A percentile compares a stretch with the other conserved stretches of the same genome.
phyloP scores from a whole-genome alignment of 2,888 invertebrate species.

The Aphodius sticticus region DNA sequence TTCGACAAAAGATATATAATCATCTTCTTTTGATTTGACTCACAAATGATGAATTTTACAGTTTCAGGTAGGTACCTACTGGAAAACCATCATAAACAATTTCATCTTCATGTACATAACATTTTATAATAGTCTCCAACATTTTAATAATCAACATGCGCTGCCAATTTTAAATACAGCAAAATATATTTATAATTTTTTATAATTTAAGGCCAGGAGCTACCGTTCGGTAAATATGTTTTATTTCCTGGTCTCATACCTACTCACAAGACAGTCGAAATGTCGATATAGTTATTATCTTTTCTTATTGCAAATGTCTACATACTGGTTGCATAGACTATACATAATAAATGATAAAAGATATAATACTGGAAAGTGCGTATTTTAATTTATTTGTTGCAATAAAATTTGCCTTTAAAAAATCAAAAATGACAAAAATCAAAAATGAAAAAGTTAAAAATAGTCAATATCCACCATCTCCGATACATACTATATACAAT shows the following conservation, averaged over 20 bases:
- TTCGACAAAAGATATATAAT: background rate
- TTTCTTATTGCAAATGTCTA: background rate
- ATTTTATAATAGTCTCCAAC: background rate
- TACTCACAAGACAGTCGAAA: too few relatives aligned
- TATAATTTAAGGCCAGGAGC: too few relatives aligned
- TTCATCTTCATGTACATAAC: too few relatives aligned
- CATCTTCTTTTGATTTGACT: background rate
- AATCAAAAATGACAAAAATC: background rate
- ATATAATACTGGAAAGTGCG: background rate
- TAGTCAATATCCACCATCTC: background rate
- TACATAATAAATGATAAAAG: background rate
- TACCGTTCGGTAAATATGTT: background rate
- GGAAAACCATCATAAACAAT: too few relatives aligned
- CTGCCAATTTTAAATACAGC: background rate
- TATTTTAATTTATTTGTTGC: background rate
- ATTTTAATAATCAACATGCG: background rate
- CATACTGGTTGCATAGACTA: background rate
- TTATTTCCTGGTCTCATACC: background rate
- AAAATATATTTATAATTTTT: background rate
- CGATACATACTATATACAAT: background rate
- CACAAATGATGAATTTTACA: background rate
- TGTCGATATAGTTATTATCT: background rate
- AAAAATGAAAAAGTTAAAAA: background rate
- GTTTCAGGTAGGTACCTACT: too few relatives aligned
- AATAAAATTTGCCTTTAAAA: background rate